Evolutionary conservation across 2,888 invertebrate genomes (phyloP), one percentile per base, ranked within the genome.

Genomic region (Periphyllus acericola): DNA sequence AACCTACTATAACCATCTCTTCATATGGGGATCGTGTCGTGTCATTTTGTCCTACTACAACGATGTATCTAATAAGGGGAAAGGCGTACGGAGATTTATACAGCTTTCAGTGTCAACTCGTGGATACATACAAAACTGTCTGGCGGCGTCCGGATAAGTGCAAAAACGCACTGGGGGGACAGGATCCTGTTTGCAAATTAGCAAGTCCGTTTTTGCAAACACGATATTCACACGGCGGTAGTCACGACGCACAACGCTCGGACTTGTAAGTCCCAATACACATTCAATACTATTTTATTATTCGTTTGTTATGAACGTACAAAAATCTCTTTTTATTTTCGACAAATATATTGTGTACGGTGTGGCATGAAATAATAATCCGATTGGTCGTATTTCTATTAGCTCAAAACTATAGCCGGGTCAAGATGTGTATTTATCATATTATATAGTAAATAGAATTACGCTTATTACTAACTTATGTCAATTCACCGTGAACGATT

Each of bases 141-240:
- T 55, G 86, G 86, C 40, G 52, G 55, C 52, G 79, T 86, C 79
- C 86, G 74, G 71, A 79, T 86, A 86, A 86, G 86, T 86, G 86
- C 80, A 86, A 86, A 80, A 86, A 86, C 80, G 29, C 60, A 71
- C 72, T 29, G 55, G 79, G 79, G 79, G 79, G 86, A 86, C 71
- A 79, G n/a, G 79, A 81, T 87, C 87, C 80, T 87, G 87, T 87
- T 87, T 87, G 81, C 75, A 81, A 87, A 86, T 86, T 86, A 86
- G 80, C 86, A 60, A 86, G 55, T 86, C 80, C 81, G 74, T 81
- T 87, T 74, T 87, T 81, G 87, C 78, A 66, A 66, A 74, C 87
- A 76, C 75, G 75, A 84, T 84, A 71, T 68, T 78, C 85, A 79
- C 75, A 81, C 87, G 40, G 29, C 79, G 36, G 40, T 66, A 29